phyloP scores from a whole-genome alignment of 2,888 invertebrate species.

The Ariolimax columbianus region DNA sequence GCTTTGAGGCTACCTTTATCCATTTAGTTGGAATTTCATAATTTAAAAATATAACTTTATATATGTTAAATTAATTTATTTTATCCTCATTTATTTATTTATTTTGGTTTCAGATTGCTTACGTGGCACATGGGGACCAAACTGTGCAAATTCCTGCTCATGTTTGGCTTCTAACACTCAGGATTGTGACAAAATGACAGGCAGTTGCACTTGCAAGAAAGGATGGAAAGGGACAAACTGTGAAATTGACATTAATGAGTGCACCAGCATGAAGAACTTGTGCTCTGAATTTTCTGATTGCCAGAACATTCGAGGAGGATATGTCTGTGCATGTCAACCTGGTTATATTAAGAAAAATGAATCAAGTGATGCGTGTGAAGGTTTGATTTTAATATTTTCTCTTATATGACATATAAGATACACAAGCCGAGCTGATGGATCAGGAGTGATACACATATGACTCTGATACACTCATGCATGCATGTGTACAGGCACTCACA shows the following conservation, averaged over 20 bases:
- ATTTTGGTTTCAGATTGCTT: conserved; percentile 25
- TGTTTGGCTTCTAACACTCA: conserved; percentile 24
- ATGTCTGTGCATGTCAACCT: conserved; percentile 36
- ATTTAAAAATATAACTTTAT: too few relatives aligned
- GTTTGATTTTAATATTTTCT: not conserved
- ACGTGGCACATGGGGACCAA: not conserved
- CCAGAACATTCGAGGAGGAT: conserved; percentile 36
- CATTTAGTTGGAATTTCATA: too few relatives aligned
- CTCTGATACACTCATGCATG: too few relatives aligned
- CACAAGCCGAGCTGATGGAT: too few relatives aligned
- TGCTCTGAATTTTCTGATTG: conserved; percentile 33
- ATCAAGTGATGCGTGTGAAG: conserved; percentile 5
- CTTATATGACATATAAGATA: too few relatives aligned
- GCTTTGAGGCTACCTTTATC: too few relatives aligned
- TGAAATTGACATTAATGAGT: conserved; percentile 46
- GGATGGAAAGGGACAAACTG: conserved; percentile 51
- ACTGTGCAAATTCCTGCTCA: not conserved
- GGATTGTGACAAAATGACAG: conserved; percentile 7
- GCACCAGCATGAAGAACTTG: not conserved
- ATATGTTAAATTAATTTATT: too few relatives aligned
- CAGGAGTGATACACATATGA: too few relatives aligned
- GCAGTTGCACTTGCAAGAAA: conserved; percentile 39
- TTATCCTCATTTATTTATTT: too few relatives aligned
- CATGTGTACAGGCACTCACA: too few relatives aligned
- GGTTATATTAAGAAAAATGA: conserved; percentile 27